These are phyloP conservation scores for Enteromius trimaculatus DNA, from an alignment of 2,797 vertebrate species.

Conservation along the genomic window DNA sequence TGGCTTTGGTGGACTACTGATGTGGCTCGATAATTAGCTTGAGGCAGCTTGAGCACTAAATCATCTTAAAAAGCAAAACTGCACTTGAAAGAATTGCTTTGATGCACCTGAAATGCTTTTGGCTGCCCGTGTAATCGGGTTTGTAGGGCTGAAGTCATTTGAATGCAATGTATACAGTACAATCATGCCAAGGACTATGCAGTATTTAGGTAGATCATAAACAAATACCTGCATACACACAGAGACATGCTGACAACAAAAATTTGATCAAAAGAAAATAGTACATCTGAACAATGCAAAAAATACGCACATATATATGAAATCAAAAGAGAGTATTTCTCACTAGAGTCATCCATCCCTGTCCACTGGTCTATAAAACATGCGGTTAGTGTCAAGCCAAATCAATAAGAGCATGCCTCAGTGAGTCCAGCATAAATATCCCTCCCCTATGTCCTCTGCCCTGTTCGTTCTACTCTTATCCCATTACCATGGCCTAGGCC, in stretches of 20 bases:
- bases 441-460: constrained; percentile 10
- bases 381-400: constrained; percentile 65
- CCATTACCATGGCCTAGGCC: constrained; percentile 12
- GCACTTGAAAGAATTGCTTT: constrained; percentile 74
- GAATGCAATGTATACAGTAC: constrained; percentile 24
- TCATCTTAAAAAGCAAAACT: constrained; percentile 73
- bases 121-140: constrained; percentile 58
- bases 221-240: constrained; percentile 22
- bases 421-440: constrained; percentile 51
- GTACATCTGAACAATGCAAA: constrained; percentile 39
- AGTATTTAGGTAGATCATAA: background rate
- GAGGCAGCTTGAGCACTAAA: constrained; percentile 62
- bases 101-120: constrained; percentile 70
- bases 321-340: constrained; percentile 55
- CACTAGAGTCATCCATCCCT: constrained; percentile 62
- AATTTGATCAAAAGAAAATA: constrained; percentile 42
- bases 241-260: constrained; percentile 48
- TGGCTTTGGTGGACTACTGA: constrained; percentile 71
- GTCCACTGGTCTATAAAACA: constrained; percentile 63
- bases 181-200: constrained; percentile 8
- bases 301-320: constrained; percentile 34
- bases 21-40: constrained; percentile 68
- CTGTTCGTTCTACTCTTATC: constrained; percentile 27
- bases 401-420: constrained; percentile 67
- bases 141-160: constrained; percentile 34